Percentiles rank a stretch among this genome's conserved stretches.
Evolutionary conservation across 1,140 invertebrate genomes (phyloP).

Genomic region (Zaprionus ghesquierei): DNA sequence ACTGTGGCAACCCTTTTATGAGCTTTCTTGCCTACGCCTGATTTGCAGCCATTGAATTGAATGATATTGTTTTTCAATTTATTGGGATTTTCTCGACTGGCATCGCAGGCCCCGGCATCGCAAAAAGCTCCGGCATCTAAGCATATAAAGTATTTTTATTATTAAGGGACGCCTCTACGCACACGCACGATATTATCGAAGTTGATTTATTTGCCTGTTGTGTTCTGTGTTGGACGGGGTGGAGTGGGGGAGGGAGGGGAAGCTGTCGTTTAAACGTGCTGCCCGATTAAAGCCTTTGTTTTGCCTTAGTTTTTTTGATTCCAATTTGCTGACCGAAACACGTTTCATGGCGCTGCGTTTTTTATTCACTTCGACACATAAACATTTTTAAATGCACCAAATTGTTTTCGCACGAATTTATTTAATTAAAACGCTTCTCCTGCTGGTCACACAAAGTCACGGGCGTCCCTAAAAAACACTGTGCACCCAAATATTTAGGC

Average conservation of each 20-base stretch:
- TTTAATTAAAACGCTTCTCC: constrained; percentile 70
- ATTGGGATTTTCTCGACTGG: constrained; percentile 66
- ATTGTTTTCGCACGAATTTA: constrained; percentile 71
- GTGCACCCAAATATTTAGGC: background rate
- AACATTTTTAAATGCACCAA: constrained; percentile 56
- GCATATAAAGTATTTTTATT: constrained; percentile 78
- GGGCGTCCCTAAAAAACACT: constrained; percentile 22
- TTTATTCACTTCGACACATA: constrained; percentile 47
- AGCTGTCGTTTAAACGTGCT: constrained; percentile 36
- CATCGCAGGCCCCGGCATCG: background rate
- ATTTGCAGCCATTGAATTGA: constrained; percentile 76
- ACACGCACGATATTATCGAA: constrained; percentile 69
- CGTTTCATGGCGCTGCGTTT: constrained; percentile 55
- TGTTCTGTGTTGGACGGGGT: background rate
- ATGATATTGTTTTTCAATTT: constrained; percentile 81
- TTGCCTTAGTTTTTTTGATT: constrained; percentile 33
- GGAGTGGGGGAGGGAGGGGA: background rate
- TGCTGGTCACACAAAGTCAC: constrained; percentile 21
- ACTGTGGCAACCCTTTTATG: constrained; percentile 37
- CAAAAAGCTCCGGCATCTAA: constrained; percentile 39
- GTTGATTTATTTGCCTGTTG: constrained; percentile 69
- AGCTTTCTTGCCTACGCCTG: constrained; percentile 53
- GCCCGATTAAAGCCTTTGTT: constrained; percentile 53
- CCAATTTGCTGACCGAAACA: constrained; percentile 63
- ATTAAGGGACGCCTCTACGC: constrained; percentile 45